Percentiles rank a stretch among this genome's conserved stretches.
Conservation (phyloP, 2,797 vertebrate genomes). For the Alfaro cultratus region DNA sequence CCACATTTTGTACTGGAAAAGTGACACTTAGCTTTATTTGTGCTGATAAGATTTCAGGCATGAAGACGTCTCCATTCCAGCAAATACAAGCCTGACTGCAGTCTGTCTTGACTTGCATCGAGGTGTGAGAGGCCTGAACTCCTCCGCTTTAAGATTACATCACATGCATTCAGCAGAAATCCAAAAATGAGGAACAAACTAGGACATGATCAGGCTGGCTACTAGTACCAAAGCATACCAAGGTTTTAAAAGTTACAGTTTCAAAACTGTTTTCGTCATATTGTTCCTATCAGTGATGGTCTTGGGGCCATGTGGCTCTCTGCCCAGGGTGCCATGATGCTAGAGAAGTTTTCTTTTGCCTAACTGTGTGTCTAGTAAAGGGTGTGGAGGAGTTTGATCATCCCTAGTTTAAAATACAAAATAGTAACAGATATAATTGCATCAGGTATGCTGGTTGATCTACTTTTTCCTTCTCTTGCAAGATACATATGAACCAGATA, state of each 20-base stretch:
- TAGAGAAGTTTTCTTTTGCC: not conserved
- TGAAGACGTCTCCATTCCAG: not conserved
- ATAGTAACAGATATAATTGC: not conserved
- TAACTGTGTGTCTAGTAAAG: not conserved
- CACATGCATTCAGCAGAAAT: not conserved
- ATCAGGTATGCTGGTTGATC: not conserved
- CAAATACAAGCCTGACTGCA: not conserved
- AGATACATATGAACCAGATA: not conserved
- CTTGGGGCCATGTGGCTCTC: not conserved
- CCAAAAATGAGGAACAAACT: constrained; percentile 7
- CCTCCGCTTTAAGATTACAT: not conserved
- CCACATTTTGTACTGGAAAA: not conserved
- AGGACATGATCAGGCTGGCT: constrained; percentile 1
- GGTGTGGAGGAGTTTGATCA: not conserved
- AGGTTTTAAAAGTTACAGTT: not conserved
- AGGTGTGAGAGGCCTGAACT: not conserved
- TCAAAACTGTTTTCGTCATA: not conserved
- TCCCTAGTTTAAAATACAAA: not conserved
- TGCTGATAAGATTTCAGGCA: not conserved
- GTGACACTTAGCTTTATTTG: not conserved
- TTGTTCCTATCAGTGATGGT: not conserved
- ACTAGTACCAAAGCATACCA: not conserved
- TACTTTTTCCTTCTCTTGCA: not conserved
- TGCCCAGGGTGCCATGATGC: not conserved
- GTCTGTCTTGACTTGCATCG: not conserved